Evolutionary conservation across 2,888 invertebrate genomes (phyloP), one percentile per base, ranked within the genome.

Genomic region (Andrena chrysosceles): DNA sequence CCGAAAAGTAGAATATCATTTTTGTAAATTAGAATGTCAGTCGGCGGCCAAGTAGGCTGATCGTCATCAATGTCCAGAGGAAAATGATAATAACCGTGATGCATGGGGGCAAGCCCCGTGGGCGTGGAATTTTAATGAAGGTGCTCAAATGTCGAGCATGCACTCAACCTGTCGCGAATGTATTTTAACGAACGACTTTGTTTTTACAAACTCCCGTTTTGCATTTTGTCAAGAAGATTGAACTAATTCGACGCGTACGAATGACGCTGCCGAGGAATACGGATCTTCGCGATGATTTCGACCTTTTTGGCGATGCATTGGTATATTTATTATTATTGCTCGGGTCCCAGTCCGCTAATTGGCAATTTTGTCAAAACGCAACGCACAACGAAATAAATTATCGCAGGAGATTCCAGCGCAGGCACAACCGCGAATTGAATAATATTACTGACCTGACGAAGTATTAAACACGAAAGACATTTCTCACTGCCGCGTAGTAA

Each of bases 41-140:
- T 26, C 26, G 26, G 26, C 1, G 56, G 56, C 23, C 56, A 56
- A 23, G n/a, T 23, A 56, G 63, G 6, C 23, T 26, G 26, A 26
- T 35, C 20, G 20, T 23, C 20, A 26, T 26, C 8, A 60, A 42
- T 26, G 42, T 10, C 16, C 35, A 29, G 49, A 66, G 48, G 4
- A 66, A 64, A 64, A 23, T 23, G 26, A 49, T 66, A 23, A 26
- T 16, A 42, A 29, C 16, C 49, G 48, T 49, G 66, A 49, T 64
- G 23, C 23, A 63, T 23, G 6, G 29, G 13, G n/a, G n/a, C 48
- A 5, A 66, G 29, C 10, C 23, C 20, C 42, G 20, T 20, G 7
- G 13, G 20, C 33, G 6, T 33, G 8, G 33, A 68, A 56, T 33
- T 16, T 52, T 52, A 35, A 56, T 16, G 56, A 59, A 31, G 16